Evolutionary conservation across 2,888 invertebrate species (phyloP), one percentile per base, ranked within the genome.

Genomic region (Drosophila paucipuncta): DNA sequence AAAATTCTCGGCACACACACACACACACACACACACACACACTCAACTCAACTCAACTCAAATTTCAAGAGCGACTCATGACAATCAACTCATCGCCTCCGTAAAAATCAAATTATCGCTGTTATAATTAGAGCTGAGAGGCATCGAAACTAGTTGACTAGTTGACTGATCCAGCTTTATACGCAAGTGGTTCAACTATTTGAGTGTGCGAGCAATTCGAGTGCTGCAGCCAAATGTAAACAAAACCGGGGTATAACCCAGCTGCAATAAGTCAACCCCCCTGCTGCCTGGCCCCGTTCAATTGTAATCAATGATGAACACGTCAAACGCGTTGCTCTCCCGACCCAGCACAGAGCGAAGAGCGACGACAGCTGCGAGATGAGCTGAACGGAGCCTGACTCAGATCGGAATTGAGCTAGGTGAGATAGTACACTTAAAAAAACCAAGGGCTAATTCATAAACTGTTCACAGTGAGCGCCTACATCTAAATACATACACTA

Each of bases 161-260:
- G 41, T n/a, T 31, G 30, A 47, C 13, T 31, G 13, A 52, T 28
- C n/a, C 16, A 31, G 18, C 31, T 31, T 5, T 35, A 35, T 22
- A 35, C 7, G 18, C 25, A 70, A 60, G 11, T 59, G 33, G 69
- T 54, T 39, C 71, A 60, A 43, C 43, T 22, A 31, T 35, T 68
- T 37, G 41, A 30, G 39, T 28, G 16, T 28, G 28, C 18, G 9
- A 37, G 4, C 31, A 4, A 22, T 31, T 31, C 25, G 39, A 33
- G 30, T 28, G 39, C 22, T 33, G 31, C 33, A 47, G 4, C 22
- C 11, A 25, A 22, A 61, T 37, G 64, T 65, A 65, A 65, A 65
- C 49, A 64, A 35, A 60, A 28, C 18, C 2, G 25, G 64, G 64
- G 64, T 60, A 60, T 60, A 30, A 49, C 64, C 64, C 63, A 66